Evolutionary conservation across 1,140 invertebrate genomes (phyloP).

Genomic region (Drosophila rhopaloa): DNA sequence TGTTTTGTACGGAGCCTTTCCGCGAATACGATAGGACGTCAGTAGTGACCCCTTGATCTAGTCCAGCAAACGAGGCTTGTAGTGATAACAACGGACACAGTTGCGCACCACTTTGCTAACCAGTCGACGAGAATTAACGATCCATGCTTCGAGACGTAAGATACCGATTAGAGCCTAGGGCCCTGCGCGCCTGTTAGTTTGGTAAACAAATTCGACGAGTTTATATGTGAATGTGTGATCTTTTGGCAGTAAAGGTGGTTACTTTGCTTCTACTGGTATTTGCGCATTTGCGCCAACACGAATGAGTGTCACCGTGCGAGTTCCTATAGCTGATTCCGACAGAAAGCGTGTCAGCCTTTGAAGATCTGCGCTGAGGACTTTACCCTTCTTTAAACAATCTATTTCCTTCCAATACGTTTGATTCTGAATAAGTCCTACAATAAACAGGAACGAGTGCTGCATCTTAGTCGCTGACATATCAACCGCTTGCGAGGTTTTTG

Average conservation of each 20-base stretch:
- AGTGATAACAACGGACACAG: background rate
- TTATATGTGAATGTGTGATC: no score
- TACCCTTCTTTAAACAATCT: no score
- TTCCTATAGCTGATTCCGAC: no score
- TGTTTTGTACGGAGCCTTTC: background rate
- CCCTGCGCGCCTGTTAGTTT: background rate
- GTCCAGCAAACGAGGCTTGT: background rate
- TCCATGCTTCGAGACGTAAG: background rate
- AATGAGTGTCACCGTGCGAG: background rate
- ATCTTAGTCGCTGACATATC: no score
- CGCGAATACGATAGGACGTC: background rate
- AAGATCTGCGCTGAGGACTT: background rate
- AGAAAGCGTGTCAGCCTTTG: no score
- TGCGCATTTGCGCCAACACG: background rate
- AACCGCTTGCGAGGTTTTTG: background rate
- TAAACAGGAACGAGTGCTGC: no score
- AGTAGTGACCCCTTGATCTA: no score
- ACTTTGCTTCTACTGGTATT: background rate
- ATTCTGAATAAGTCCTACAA: no score
- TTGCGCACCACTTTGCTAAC: slow-evolving; percentile 1
- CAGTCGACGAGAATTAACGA: background rate
- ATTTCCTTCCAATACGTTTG: no score
- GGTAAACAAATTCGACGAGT: no score
- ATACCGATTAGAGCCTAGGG: background rate
- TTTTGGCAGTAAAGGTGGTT: no score